These are phyloP conservation scores for Burhinus oedicnemus DNA, from an alignment of 2,113 vertebrate genomes.

Conservation along the genomic window DNA sequence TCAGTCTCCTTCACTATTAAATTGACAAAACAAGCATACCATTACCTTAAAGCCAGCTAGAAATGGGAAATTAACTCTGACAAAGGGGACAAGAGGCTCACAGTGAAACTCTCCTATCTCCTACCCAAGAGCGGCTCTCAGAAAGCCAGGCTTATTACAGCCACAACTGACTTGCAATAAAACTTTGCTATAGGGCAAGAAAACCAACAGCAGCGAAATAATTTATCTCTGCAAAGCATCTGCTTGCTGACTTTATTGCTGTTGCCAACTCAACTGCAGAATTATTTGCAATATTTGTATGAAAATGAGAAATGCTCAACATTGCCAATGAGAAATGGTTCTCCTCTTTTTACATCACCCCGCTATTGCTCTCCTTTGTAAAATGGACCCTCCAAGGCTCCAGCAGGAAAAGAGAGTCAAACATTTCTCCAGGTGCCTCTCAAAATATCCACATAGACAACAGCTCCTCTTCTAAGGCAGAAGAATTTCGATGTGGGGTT, in stretches of 20 bases:
- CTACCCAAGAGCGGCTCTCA: not conserved
- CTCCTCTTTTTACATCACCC: not conserved
- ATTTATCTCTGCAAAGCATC: constrained; percentile 19
- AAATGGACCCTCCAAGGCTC: not conserved
- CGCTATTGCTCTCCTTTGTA: not conserved
- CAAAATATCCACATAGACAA: fast-evolving
- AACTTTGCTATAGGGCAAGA: constrained; percentile 48
- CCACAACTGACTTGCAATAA: not conserved
- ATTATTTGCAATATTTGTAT: not conserved
- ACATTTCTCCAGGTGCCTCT: not conserved
- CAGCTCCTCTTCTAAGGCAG: not conserved
- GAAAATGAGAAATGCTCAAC: not conserved
- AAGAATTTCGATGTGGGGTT: not conserved
- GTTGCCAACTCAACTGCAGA: not conserved
- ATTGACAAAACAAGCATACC: not conserved
- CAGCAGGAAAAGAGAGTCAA: not conserved
- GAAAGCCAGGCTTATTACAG: constrained; percentile 9
- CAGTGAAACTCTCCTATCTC: not conserved
- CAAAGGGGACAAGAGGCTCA: not conserved
- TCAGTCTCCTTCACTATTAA: not conserved
- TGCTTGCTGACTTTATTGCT: constrained; percentile 29
- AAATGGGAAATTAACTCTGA: constrained; percentile 20
- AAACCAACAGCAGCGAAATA: not conserved
- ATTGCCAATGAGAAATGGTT: not conserved
- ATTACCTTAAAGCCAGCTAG: not conserved